A percentile compares a stretch with the other conserved stretches of the same genome.
Evolutionary conservation across 1,140 invertebrate genomes (phyloP).

Genomic region (Prorops nasuta): DNA sequence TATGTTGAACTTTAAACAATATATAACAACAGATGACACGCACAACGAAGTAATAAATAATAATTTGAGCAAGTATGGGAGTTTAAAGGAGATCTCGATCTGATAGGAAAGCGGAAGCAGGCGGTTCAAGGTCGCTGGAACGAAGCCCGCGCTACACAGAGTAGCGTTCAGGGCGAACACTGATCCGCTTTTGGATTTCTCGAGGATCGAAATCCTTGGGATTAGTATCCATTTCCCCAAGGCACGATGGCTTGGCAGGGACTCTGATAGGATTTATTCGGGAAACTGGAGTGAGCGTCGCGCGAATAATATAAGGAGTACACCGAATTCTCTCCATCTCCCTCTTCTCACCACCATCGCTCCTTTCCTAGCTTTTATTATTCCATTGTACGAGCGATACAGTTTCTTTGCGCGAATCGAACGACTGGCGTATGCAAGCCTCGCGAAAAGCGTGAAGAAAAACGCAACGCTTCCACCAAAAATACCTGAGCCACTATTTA

Average conservation of each 20-base stretch:
- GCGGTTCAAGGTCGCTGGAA: conserved; percentile 34
- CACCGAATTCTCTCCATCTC: too few species aligned
- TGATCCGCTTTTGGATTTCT: conserved; percentile 31
- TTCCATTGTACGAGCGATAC: conserved; percentile 14
- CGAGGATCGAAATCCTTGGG: conserved; percentile 29
- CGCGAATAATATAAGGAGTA: too few species aligned
- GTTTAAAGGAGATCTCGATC: too few species aligned
- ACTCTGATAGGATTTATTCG: conserved; percentile 34
- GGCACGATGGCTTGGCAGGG: conserved; percentile 26
- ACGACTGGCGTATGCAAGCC: too few species aligned
- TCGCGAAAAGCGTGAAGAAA: too few species aligned
- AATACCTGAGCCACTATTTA: too few species aligned
- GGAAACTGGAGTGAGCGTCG: conserved; percentile 13
- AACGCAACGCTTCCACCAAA: too few species aligned
- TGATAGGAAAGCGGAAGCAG: conserved; percentile 8
- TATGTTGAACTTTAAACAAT: too few species aligned
- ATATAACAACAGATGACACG: too few species aligned
- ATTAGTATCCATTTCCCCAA: conserved; percentile 44
- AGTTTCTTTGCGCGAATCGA: too few species aligned
- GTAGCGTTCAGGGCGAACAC: conserved; percentile 19
- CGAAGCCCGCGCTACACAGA: conserved; percentile 19
- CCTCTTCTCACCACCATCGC: background rate
- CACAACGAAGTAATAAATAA: too few species aligned
- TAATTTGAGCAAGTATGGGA: too few species aligned
- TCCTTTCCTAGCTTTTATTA: conserved; percentile 19